Percentiles rank a stretch among this genome's conserved stretches.
Evolutionary conservation across 1,140 invertebrate genomes (phyloP).

Genomic region (Lethrus apterus): DNA sequence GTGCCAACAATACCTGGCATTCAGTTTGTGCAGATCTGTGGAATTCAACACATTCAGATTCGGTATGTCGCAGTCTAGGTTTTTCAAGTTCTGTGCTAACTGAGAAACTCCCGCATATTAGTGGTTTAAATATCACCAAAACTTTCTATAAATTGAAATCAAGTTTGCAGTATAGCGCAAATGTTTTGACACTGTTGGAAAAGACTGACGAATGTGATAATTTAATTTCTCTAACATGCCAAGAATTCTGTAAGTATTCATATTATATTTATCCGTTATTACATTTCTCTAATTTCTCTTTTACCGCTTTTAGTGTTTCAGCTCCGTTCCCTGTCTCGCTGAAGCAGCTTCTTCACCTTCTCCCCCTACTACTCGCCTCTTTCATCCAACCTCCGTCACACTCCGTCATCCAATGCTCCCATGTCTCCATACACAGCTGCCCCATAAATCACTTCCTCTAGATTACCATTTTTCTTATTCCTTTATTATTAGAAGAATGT

Average conservation of each 20-base stretch:
- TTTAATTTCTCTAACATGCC: constrained; percentile 49
- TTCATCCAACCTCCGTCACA: too few species aligned
- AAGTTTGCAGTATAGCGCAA: constrained; percentile 24
- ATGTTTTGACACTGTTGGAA: constrained; percentile 43
- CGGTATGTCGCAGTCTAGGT: constrained; percentile 49
- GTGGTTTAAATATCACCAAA: constrained; percentile 40
- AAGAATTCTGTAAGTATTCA: constrained; percentile 46
- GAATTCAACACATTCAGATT: constrained; percentile 47
- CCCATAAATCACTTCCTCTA: too few species aligned
- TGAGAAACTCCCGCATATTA: constrained; percentile 21
- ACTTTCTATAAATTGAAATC: constrained; percentile 24
- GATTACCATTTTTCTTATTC: too few species aligned
- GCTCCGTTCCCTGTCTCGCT: too few species aligned
- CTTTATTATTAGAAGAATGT: too few species aligned
- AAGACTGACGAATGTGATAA: constrained; percentile 41
- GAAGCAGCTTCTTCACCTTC: too few species aligned
- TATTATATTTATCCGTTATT: too few species aligned
- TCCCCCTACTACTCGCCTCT: too few species aligned
- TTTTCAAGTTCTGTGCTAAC: constrained; percentile 43
- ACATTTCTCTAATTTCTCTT: too few species aligned
- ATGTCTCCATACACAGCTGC: too few species aligned
- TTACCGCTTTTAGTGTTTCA: too few species aligned
- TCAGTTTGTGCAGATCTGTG: constrained; percentile 48
- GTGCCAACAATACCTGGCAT: constrained; percentile 40
- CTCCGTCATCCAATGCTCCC: too few species aligned